Conservation (phyloP, 1,140 invertebrate species). For the Agrypnia vestita region DNA sequence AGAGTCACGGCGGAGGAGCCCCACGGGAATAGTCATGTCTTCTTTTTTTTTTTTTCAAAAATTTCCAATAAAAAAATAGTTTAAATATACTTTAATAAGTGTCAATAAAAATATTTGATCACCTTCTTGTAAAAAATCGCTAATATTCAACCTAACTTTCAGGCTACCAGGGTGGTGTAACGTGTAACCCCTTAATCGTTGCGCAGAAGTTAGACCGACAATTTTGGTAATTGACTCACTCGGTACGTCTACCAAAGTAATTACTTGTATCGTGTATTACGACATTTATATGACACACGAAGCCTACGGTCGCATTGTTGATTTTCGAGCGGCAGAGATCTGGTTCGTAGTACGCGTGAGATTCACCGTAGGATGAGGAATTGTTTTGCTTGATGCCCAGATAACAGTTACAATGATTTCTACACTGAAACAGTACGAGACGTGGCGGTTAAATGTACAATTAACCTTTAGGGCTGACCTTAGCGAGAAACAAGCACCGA, state of each 20-base stretch:
- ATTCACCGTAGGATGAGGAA: slow-evolving; percentile 22
- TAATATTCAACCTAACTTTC: no score
- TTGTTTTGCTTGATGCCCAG: slow-evolving; percentile 20
- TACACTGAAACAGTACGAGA: slow-evolving; percentile 21
- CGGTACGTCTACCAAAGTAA: neutral
- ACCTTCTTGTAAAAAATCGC: no score
- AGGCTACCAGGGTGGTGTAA: no score
- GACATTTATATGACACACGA: slow-evolving; percentile 21
- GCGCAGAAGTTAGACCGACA: no score
- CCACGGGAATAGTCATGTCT: no score
- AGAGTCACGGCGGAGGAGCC: no score
- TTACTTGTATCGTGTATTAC: neutral
- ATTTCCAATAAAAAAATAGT: no score
- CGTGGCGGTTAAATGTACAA: slow-evolving; percentile 38
- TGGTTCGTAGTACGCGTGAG: neutral
- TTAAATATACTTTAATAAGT: no score
- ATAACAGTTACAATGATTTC: slow-evolving; percentile 37
- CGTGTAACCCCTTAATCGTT: no score
- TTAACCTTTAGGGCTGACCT: slow-evolving; percentile 50
- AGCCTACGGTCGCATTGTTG: neutral
- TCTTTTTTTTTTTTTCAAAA: neutral
- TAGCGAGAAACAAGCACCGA: slow-evolving; percentile 7
- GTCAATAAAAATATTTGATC: no score
- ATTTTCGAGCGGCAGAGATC: neutral
- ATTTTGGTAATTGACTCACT: neutral